Percentiles rank a stretch among this genome's conserved stretches.
Conservation (phyloP, 2,797 vertebrate species). For the Lithobates sylvaticus region DNA sequence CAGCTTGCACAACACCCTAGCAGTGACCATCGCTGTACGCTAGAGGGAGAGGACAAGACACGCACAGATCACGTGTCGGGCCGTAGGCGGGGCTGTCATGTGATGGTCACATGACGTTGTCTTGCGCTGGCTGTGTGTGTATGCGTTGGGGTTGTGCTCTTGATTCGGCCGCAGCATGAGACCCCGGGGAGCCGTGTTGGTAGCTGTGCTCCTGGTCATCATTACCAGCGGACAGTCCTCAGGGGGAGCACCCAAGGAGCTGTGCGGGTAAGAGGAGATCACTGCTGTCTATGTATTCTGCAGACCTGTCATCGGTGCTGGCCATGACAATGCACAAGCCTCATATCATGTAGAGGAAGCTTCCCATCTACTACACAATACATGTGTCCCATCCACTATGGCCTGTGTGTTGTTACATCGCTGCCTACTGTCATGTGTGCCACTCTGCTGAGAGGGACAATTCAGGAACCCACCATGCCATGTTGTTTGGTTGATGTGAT, state of each 20-base stretch:
- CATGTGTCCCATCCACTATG: background rate
- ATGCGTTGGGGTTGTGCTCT: background rate
- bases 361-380: background rate
- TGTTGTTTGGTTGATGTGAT: no score
- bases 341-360: background rate
- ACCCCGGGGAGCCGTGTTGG: background rate
- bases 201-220: background rate
- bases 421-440: no score
- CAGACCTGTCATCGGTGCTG: background rate
- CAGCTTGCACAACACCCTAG: background rate
- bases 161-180: conserved; percentile 49
- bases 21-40: background rate
- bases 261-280: conserved; percentile 45
- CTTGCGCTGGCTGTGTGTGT: background rate
- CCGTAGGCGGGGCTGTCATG: conserved; percentile 52
- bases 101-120: conserved; percentile 53
- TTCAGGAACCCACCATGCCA: no score
- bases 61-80: conserved; percentile 18
- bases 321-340: conserved; percentile 22
- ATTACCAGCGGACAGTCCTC: background rate
- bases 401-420: background rate
- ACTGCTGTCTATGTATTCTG: background rate
- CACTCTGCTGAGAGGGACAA: no score
- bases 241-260: background rate
- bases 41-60: background rate